Percentiles rank a stretch among this genome's conserved stretches.
Conservation (phyloP, 2,113 vertebrate species). For the Aptenodytes patagonicus region DNA sequence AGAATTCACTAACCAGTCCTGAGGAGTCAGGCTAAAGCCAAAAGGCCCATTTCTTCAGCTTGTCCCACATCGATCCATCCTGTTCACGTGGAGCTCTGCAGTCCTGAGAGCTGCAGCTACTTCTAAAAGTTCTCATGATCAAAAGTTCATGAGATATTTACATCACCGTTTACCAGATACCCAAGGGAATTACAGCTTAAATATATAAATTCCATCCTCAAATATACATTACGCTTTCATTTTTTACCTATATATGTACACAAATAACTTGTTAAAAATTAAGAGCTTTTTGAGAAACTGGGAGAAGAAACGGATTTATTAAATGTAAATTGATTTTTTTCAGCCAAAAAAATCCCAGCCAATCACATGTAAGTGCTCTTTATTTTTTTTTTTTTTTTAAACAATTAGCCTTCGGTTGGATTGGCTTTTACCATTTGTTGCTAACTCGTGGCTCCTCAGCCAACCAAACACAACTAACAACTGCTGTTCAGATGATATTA, state of each 20-base stretch:
- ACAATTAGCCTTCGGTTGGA: not conserved
- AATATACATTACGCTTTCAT: not conserved
- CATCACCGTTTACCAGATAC: not conserved
- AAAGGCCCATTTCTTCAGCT: not conserved
- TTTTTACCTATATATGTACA: not conserved
- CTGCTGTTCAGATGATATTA: not conserved
- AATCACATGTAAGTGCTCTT: not conserved
- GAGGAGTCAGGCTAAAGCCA: not conserved
- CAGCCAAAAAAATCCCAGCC: not conserved
- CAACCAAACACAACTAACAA: not conserved
- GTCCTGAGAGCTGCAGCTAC: not conserved
- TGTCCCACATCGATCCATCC: not conserved
- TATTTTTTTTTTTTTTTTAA: not conserved
- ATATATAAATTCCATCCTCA: not conserved
- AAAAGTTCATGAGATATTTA: not conserved
- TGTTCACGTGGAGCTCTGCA: not conserved
- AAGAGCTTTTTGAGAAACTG: not conserved
- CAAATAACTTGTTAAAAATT: not conserved
- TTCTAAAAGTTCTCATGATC: not conserved
- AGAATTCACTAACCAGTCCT: not conserved
- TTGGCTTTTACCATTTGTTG: not conserved
- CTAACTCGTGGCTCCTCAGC: not conserved
- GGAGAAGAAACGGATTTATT: not conserved
- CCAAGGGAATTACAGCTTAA: not conserved
- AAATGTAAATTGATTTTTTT: not conserved